These are phyloP conservation scores for Ormia ochracea DNA, from an alignment of 2,888 invertebrate genomes.

Conservation along the genomic window DNA sequence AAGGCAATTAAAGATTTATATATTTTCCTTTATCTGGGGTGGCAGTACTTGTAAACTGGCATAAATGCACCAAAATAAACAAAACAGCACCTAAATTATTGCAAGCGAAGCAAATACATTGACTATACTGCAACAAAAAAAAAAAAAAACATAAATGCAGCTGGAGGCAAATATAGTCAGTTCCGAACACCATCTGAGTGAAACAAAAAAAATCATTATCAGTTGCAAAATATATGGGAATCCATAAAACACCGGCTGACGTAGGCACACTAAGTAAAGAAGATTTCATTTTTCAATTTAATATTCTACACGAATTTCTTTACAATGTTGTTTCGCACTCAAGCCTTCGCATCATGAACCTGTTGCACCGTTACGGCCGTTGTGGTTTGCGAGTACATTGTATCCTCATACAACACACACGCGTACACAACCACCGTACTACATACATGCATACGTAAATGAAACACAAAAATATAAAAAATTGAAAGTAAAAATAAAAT, in stretches of 20 bases:
- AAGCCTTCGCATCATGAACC: constrained; percentile 45
- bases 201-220: constrained; percentile 2
- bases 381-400: constrained; percentile 52
- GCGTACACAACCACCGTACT: background rate
- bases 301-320: constrained; percentile 3
- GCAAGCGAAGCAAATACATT: constrained; percentile 54
- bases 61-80: constrained; percentile 25
- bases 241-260: constrained; percentile 36
- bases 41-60: constrained; percentile 31
- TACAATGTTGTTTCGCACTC: background rate
- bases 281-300: constrained; percentile 36
- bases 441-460: constrained; percentile 28
- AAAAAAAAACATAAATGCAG: constrained; percentile 14
- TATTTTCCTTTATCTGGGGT: constrained; percentile 44
- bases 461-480: too few species aligned
- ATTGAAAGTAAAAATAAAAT: constrained; percentile 49
- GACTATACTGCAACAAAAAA: background rate
- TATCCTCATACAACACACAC: background rate
- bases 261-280: constrained; percentile 37
- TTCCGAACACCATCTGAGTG: background rate
- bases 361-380: constrained; percentile 43
- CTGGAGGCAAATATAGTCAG: constrained; percentile 22
- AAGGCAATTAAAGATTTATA: constrained; percentile 68
- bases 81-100: constrained; percentile 63
- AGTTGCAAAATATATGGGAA: constrained; percentile 11